Evolutionary conservation across 2,888 invertebrate species (phyloP).

Genomic region (Machimus atricapillus): DNA sequence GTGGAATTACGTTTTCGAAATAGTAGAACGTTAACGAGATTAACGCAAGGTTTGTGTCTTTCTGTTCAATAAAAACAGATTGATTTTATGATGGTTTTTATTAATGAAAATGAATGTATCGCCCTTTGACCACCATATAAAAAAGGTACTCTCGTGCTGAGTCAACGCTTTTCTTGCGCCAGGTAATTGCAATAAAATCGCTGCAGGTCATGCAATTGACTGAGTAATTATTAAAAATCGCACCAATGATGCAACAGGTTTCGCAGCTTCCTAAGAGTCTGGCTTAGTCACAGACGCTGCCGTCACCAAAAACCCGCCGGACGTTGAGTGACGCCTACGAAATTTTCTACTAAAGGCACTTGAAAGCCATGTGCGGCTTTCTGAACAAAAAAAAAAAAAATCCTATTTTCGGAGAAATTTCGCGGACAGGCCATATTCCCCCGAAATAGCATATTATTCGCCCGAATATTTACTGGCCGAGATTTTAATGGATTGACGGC

Average conservation of each 20-base stretch:
- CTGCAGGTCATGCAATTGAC: not conserved
- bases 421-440: not conserved
- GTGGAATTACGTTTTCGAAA: no score
- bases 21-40: no score
- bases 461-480: not conserved
- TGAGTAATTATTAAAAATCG: not conserved
- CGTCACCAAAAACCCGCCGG: not conserved
- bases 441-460: not conserved
- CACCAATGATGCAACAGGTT: not conserved
- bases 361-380: not conserved
- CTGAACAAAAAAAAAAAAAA: not conserved
- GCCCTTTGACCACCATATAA: not conserved
- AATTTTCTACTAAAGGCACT: not conserved
- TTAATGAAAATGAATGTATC: not conserved
- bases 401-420: not conserved
- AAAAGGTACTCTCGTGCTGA: not conserved
- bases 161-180: not conserved
- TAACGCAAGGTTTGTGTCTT: no score
- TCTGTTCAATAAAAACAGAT: not conserved
- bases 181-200: not conserved
- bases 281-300: not conserved
- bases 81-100: not conserved
- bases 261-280: not conserved
- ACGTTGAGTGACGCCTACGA: not conserved
- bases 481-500: not conserved